Base-by-base conservation (phyloP, 92 coral and sea anemone species). In the Metridium senile region DNA sequence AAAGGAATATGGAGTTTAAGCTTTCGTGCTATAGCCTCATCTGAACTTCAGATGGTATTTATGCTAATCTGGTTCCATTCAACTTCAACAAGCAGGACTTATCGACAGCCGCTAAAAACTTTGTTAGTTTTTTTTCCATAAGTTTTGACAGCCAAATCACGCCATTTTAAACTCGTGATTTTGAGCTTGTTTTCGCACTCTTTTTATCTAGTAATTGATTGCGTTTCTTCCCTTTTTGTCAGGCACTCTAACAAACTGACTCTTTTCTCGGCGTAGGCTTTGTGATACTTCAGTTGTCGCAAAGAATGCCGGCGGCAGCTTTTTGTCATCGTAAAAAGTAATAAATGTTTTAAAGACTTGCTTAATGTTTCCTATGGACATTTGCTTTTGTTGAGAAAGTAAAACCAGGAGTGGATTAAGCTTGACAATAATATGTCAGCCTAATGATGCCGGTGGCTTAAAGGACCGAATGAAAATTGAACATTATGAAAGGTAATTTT, bases 1-100 rank as follows among this genome's bases (percentile, higher is more conserved):
- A 33, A 19, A 51, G 62, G 46, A 11, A 70, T 26, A 16, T 0
- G 10, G 0, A 26, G 17, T n/a, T 70, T 26, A 23, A 47, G 75
- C 32, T 70, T 70, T 28, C 75, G 75, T 70, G 75, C 62, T 10
- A 0, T 20, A n/a, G 26, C 39, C 19, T 18, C 6, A 61, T 10
- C 33, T 22, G 4, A 22, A 11, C 30, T 13, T n/a, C 3, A 63
- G 39, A 28, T 63, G 35, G 25, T 56, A 13, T 70, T 39, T 70
- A 70, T 70, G 75, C 39, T 70, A 70, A 70, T 70, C 69, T 30
- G 22, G 39, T 1, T 26, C 62, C 25, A 19, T 17, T 70, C 62
- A 49, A 35, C 75, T 66, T 49, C 22, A 28, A 61, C 66, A 61
- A 61, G 11, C 66, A 3, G 25, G 23, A 29, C 29, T 30, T 63